Conservation (phyloP, 1,140 invertebrate genomes). For the Delia radicum region DNA sequence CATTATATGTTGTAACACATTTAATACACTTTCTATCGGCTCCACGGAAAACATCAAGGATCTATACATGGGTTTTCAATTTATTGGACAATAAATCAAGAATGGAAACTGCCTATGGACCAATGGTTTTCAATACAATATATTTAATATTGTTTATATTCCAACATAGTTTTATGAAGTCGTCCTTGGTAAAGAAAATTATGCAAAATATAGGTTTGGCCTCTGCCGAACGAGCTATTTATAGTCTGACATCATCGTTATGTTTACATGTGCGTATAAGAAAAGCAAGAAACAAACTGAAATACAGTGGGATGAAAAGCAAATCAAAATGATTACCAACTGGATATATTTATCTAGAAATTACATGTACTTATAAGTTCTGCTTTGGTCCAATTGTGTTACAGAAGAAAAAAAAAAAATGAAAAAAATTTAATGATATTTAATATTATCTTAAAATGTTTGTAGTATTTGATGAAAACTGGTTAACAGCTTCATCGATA, state of each 20-base stretch:
- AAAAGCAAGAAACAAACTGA: too few species aligned
- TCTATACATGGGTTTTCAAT: slow-evolving; percentile 50
- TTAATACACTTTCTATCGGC: slow-evolving; percentile 45
- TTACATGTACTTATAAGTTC: too few species aligned
- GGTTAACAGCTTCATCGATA: slow-evolving; percentile 55
- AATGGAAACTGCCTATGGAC: slow-evolving; percentile 48
- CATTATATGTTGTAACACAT: slow-evolving; percentile 44
- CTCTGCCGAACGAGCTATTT: slow-evolving; percentile 58
- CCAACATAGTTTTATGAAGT: slow-evolving; percentile 60
- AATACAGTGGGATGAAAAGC: too few species aligned
- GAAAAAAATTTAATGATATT: too few species aligned
- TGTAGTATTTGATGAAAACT: slow-evolving; percentile 55
- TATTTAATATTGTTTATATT: too few species aligned
- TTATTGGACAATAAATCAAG: slow-evolving; percentile 46
- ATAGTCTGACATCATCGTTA: slow-evolving; percentile 56
- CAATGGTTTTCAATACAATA: slow-evolving; percentile 57
- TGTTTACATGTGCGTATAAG: too few species aligned
- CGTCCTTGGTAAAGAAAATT: slow-evolving; percentile 52
- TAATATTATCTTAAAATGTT: slow-evolving; percentile 42
- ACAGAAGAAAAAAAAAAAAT: too few species aligned
- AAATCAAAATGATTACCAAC: too few species aligned
- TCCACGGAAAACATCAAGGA: slow-evolving; percentile 37
- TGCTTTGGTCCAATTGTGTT: neutral
- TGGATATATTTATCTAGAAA: too few species aligned
- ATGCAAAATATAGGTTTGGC: slow-evolving; percentile 53